Evolutionary conservation across 64 coral and sea anemone genomes (phyloP).

Genomic region (Montipora efflorescens): DNA sequence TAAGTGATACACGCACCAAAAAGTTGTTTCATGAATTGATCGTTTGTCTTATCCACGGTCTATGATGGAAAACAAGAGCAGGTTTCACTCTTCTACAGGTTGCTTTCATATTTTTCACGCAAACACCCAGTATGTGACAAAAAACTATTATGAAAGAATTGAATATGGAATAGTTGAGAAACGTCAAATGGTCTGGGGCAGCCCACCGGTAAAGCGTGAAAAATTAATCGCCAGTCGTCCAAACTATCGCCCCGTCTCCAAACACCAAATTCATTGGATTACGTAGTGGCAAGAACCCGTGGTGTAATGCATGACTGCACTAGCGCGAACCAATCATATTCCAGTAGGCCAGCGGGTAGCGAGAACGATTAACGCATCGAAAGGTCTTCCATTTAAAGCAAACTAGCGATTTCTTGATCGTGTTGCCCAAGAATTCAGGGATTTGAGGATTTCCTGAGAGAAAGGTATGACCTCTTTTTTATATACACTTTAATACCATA

Average conservation of each 20-base stretch:
- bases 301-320: conserved; percentile 9
- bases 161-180: conserved; percentile 16
- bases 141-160: conserved; percentile 51
- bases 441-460: conserved; percentile 58
- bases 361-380: conserved; percentile 45
- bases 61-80: background rate
- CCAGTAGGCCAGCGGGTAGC: conserved; percentile 10
- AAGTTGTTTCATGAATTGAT: background rate
- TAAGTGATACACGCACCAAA: background rate
- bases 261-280: conserved; percentile 16
- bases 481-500: background rate
- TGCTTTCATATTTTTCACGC: background rate
- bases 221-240: conserved; percentile 28
- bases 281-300: conserved; percentile 11
- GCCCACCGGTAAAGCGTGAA: conserved; percentile 19
- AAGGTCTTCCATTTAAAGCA: conserved; percentile 54
- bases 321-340: conserved; percentile 11
- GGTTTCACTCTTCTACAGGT: conserved; percentile 4
- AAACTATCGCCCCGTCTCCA: conserved; percentile 11
- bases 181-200: background rate
- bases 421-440: conserved; percentile 55
- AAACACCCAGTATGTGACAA: conserved; percentile 24
- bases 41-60: background rate
- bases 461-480: conserved; percentile 1
- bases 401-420: conserved; percentile 51